phyloP scores from a whole-genome alignment of 1,140 invertebrate genomes.

The Phymorhynchus buccinoides region DNA sequence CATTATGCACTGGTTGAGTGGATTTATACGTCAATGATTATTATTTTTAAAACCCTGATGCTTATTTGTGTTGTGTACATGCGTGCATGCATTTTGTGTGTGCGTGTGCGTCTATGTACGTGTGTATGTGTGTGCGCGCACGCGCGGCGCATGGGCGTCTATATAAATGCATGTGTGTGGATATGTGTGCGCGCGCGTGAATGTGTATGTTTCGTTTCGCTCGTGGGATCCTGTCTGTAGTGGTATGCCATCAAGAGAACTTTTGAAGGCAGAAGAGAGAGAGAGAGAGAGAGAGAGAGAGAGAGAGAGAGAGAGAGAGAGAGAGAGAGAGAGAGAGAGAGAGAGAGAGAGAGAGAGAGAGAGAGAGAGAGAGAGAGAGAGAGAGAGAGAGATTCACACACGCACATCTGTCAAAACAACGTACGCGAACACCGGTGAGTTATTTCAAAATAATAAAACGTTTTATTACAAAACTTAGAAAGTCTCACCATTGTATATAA shows the following conservation, averaged over 20 bases:
- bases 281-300: conserved; percentile 25
- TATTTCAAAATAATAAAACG: conserved; percentile 28
- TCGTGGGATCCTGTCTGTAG: too few species aligned
- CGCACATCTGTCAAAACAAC: neutral
- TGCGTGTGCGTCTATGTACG: neutral
- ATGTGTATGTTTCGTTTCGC: too few species aligned
- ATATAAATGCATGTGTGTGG: too few species aligned
- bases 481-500: conserved; percentile 36
- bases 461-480: conserved; percentile 42
- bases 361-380: neutral
- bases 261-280: neutral
- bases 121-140: neutral
- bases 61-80: too few species aligned
- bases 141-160: neutral
- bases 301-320: conserved; percentile 26
- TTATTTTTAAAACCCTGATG: too few species aligned
- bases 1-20: too few species aligned
- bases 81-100: neutral
- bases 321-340: conserved; percentile 31
- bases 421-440: neutral
- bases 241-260: too few species aligned
- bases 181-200: too few species aligned
- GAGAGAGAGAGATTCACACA: neutral
- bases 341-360: neutral
- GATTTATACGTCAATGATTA: too few species aligned